Percentiles rank a stretch among this genome's conserved stretches.
These are phyloP conservation scores for Myodes glareolus DNA, from an alignment of 2,113 vertebrate species.

Conservation along the genomic window DNA sequence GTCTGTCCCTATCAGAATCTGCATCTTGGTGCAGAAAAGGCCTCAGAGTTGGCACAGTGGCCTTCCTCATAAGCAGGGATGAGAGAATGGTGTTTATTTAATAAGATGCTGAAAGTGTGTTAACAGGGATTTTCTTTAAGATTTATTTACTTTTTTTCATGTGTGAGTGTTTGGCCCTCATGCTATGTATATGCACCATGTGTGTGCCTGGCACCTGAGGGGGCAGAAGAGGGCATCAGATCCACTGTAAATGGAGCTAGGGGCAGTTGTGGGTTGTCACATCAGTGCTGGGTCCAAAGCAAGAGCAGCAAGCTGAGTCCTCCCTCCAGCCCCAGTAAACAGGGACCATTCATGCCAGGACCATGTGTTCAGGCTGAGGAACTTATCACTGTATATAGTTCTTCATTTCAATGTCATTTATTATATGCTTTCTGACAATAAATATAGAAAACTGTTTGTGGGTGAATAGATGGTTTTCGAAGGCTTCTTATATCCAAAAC, in stretches of 20 bases:
- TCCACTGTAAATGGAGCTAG: background rate
- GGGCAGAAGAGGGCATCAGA: background rate
- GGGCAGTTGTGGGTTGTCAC: background rate
- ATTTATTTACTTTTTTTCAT: background rate
- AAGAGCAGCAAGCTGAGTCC: background rate
- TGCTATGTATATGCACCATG: background rate
- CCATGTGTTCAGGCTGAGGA: background rate
- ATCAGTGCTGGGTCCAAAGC: background rate
- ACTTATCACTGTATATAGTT: background rate
- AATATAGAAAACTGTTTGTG: background rate
- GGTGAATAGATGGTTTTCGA: background rate
- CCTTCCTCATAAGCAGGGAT: background rate
- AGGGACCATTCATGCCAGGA: background rate
- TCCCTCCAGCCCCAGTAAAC: background rate
- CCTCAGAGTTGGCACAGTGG: fast-evolving
- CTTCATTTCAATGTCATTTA: background rate
- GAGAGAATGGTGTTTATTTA: background rate
- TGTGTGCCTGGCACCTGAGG: background rate
- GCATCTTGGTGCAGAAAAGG: background rate
- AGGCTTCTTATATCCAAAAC: background rate
- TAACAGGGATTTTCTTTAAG: background rate
- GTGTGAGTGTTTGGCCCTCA: background rate
- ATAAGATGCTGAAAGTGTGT: background rate
- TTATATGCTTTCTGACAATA: background rate
- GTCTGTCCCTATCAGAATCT: fast-evolving